Conservation (phyloP, 2,797 vertebrate genomes). For the Chelmon rostratus region DNA sequence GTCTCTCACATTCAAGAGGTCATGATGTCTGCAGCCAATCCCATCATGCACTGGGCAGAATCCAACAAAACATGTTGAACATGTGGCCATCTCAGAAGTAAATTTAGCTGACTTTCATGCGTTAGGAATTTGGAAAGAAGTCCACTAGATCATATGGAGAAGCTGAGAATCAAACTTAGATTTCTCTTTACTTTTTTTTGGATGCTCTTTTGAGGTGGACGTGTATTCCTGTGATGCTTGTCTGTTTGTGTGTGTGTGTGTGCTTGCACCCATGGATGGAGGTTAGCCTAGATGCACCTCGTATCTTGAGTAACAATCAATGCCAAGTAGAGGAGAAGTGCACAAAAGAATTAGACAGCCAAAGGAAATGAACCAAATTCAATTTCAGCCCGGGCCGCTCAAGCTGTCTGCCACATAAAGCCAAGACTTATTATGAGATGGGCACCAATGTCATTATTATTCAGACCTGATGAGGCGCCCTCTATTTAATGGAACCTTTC, state of each 20-base stretch:
- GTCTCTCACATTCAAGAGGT: slow-evolving; percentile 23
- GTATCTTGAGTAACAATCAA: slow-evolving; percentile 83
- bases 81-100: not conserved
- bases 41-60: slow-evolving; percentile 18
- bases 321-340: slow-evolving; percentile 71
- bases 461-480: slow-evolving; percentile 78
- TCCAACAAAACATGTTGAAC: not conserved
- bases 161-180: not conserved
- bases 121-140: not conserved
- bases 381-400: slow-evolving; percentile 73
- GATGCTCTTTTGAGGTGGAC: not conserved
- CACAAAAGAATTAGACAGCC: slow-evolving; percentile 82
- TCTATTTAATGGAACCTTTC: slow-evolving; percentile 79
- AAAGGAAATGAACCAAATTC: slow-evolving; percentile 84
- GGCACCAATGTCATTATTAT: slow-evolving; percentile 78
- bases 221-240: not conserved
- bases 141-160: not conserved
- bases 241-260: slow-evolving; percentile 66
- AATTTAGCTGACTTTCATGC: not conserved
- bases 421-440: slow-evolving; percentile 76
- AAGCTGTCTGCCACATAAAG: slow-evolving; percentile 75
- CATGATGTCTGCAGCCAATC: slow-evolving; percentile 19
- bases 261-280: slow-evolving; percentile 53
- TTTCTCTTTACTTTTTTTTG: not conserved
- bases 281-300: slow-evolving; percentile 78